Evolutionary conservation across 2,888 invertebrate genomes (phyloP).

Genomic region (Netelia melanura): DNA sequence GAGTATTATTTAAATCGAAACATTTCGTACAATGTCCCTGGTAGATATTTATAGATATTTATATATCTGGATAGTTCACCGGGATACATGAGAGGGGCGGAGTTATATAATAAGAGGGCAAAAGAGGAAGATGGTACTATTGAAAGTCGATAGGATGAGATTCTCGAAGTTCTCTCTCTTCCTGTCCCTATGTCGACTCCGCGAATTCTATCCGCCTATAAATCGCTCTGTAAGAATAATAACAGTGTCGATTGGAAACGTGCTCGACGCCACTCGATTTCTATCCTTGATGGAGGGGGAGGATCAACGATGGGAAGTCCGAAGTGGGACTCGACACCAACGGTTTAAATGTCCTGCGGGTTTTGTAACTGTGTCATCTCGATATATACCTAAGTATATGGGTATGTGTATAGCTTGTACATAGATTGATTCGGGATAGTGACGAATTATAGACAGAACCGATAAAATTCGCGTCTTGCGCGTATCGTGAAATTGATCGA

Average conservation of each 20-base stretch:
- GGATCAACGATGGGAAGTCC: no score
- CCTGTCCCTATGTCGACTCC: constrained; percentile 10
- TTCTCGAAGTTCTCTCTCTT: constrained; percentile 2
- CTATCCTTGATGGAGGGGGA: no score
- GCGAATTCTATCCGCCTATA: constrained; percentile 32
- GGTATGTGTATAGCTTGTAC: neutral
- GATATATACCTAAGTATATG: neutral
- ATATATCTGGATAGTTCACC: neutral
- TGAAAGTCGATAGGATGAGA: constrained; percentile 34
- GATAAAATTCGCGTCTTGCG: no score
- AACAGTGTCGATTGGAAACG: constrained; percentile 38
- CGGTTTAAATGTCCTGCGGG: neutral
- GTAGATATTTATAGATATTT: neutral
- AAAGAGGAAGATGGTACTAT: constrained; percentile 20
- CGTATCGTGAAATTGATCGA: no score
- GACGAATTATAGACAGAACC: no score
- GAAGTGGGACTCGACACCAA: constrained; percentile 1
- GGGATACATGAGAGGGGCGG: neutral
- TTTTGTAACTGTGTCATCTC: neutral
- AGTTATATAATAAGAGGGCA: no score
- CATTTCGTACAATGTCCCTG: neutral
- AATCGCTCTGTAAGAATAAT: constrained; percentile 41
- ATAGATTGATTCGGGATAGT: neutral
- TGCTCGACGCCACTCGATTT: constrained; percentile 26
- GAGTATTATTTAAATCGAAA: constrained; percentile 53